Evolutionary conservation across 2,797 vertebrate species (phyloP).

Genomic region (Protosalanx chinensis): DNA sequence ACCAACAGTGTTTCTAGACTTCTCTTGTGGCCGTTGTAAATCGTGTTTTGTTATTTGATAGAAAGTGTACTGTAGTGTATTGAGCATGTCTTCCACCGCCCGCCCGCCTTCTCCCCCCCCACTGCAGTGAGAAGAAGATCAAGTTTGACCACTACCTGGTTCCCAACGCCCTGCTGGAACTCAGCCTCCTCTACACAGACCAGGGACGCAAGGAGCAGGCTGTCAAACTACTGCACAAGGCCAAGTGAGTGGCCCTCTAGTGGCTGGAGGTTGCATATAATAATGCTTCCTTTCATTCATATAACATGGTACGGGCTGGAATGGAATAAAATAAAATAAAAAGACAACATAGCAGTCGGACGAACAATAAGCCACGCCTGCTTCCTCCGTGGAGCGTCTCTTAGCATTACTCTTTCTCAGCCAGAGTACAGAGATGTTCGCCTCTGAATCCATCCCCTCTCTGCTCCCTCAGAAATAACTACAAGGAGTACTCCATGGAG

Average conservation of each 20-base stretch:
- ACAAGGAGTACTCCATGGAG: conserved; percentile 87
- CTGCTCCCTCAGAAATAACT: conserved; percentile 71
- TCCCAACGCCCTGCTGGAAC: conserved; percentile 78
- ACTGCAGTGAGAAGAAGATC: conserved; percentile 78
- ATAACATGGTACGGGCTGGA: too few species aligned
- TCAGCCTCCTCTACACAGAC: conserved; percentile 72
- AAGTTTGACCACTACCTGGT: conserved; percentile 81
- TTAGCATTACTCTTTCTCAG: background rate
- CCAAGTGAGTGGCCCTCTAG: conserved; percentile 70
- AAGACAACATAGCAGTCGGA: too few species aligned
- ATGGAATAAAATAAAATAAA: too few species aligned
- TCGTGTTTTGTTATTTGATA: too few species aligned
- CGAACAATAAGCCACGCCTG: too few species aligned
- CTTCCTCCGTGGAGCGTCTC: background rate
- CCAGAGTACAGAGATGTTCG: too few species aligned
- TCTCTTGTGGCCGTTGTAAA: too few species aligned
- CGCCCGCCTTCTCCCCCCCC: background rate
- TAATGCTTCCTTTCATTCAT: too few species aligned
- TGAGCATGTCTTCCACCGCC: background rate
- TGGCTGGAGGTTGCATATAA: background rate
- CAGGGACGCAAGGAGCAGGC: conserved; percentile 74
- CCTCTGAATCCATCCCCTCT: background rate
- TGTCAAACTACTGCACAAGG: conserved; percentile 64
- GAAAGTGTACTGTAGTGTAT: background rate
- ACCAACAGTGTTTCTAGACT: too few species aligned